Evolutionary conservation across 2,888 invertebrate species (phyloP).

Genomic region (Oxyteleia sp.): DNA sequence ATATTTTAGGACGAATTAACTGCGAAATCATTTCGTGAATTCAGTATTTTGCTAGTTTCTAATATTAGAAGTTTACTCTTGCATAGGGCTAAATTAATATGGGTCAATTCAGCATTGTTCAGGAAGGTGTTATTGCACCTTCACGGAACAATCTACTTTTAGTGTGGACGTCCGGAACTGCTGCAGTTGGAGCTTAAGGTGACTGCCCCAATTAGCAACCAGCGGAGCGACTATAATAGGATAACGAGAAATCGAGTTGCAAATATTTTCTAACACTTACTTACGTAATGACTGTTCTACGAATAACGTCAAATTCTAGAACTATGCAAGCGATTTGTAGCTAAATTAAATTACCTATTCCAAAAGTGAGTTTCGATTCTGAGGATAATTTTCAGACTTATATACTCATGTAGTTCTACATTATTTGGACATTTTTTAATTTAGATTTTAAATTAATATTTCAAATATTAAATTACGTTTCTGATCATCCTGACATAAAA

Average conservation of each 20-base stretch:
- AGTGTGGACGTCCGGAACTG: slow-evolving; percentile 60
- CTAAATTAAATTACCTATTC: slow-evolving; percentile 27
- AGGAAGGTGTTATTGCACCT: slow-evolving; percentile 64
- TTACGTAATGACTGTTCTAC: slow-evolving; percentile 52
- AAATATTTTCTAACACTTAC: slow-evolving; percentile 68
- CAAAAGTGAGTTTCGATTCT: slow-evolving; percentile 8
- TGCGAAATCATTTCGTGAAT: slow-evolving; percentile 44
- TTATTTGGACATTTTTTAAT: not conserved
- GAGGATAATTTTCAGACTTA: not conserved
- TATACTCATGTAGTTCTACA: not conserved
- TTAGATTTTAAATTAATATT: no score
- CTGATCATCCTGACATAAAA: no score
- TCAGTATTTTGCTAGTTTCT: slow-evolving; percentile 41
- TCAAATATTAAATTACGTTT: slow-evolving; percentile 16
- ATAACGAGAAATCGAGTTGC: slow-evolving; percentile 68
- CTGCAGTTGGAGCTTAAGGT: slow-evolving; percentile 62
- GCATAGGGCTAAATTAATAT: slow-evolving; percentile 59
- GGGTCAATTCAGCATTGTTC: slow-evolving; percentile 59
- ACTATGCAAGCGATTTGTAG: slow-evolving; percentile 30
- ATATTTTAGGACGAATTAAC: no score
- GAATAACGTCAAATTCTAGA: slow-evolving; percentile 46
- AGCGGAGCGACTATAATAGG: slow-evolving; percentile 64
- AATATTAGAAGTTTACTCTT: slow-evolving; percentile 34
- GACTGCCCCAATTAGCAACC: slow-evolving; percentile 66
- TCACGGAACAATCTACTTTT: slow-evolving; percentile 64